These are phyloP conservation scores for Eptatretus burgeri DNA, from an alignment of 2,113 vertebrate species.

Conservation along the genomic window DNA sequence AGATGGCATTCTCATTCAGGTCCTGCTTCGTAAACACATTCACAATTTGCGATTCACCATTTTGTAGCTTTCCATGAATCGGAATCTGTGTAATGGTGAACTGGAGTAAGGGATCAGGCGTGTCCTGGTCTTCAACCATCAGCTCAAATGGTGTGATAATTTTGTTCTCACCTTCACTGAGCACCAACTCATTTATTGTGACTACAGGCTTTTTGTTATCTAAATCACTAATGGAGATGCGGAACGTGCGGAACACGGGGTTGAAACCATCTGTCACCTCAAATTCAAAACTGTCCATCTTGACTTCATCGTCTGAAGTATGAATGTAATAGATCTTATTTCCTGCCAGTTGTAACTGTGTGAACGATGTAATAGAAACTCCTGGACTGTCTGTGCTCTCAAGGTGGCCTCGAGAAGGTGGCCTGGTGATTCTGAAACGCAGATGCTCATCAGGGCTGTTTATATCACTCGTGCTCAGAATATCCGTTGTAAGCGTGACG, in stretches of 20 bases:
- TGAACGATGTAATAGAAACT: conserved; percentile 46
- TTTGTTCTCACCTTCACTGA: conserved; percentile 45
- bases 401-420: conserved; percentile 49
- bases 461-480: conserved; percentile 68
- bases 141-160: conserved; percentile 80
- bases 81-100: conserved; percentile 55
- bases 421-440: conserved; percentile 57
- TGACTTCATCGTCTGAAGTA: conserved; percentile 61
- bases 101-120: conserved; percentile 28
- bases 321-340: conserved; percentile 82
- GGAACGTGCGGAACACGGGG: conserved; percentile 68
- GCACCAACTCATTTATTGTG: conserved; percentile 34
- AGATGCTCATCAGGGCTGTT: conserved; percentile 80
- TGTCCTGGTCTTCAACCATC: conserved; percentile 61
- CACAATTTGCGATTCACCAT: conserved; percentile 31
- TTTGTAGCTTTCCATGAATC: conserved; percentile 43
- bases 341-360: conserved; percentile 62
- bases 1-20: conserved; percentile 70
- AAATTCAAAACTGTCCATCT: conserved; percentile 91
- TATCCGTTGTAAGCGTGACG: conserved; percentile 61
- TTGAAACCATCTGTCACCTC: conserved; percentile 77
- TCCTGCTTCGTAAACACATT: conserved; percentile 59
- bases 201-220: conserved; percentile 83
- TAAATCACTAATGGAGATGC: conserved; percentile 58
- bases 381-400: conserved; percentile 56